Conservation (phyloP, 2,888 invertebrate genomes). For the Periphyllus acericola region DNA sequence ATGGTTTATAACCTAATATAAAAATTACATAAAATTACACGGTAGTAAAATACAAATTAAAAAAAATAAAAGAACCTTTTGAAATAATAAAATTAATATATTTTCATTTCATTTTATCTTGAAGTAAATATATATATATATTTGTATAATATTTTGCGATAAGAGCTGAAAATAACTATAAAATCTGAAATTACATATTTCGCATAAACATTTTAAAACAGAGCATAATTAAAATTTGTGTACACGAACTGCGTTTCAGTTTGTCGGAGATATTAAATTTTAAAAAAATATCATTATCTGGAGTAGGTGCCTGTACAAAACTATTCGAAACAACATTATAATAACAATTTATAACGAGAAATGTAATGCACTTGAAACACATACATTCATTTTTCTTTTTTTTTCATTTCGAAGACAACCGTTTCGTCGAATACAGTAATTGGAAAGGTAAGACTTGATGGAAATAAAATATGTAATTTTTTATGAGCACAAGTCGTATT, state of each 20-base stretch:
- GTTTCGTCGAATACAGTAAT: too few species aligned
- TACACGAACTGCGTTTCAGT: background rate
- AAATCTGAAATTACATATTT: background rate
- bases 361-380: too few species aligned
- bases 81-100: background rate
- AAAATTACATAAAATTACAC: background rate
- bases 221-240: background rate
- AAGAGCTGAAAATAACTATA: background rate
- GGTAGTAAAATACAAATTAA: background rate
- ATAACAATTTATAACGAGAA: too few species aligned
- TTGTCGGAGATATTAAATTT: background rate
- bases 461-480: too few species aligned
- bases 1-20: slow-evolving; percentile 17
- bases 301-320: too few species aligned
- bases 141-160: background rate
- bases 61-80: background rate
- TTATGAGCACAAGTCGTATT: too few species aligned
- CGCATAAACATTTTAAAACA: too few species aligned
- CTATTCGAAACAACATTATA: too few species aligned
- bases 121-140: background rate
- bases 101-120: background rate
- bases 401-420: too few species aligned
- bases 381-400: too few species aligned
- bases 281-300: background rate
- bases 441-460: too few species aligned